phyloP scores from a whole-genome alignment of 2,113 vertebrate species.

The Mesocricetus auratus region DNA sequence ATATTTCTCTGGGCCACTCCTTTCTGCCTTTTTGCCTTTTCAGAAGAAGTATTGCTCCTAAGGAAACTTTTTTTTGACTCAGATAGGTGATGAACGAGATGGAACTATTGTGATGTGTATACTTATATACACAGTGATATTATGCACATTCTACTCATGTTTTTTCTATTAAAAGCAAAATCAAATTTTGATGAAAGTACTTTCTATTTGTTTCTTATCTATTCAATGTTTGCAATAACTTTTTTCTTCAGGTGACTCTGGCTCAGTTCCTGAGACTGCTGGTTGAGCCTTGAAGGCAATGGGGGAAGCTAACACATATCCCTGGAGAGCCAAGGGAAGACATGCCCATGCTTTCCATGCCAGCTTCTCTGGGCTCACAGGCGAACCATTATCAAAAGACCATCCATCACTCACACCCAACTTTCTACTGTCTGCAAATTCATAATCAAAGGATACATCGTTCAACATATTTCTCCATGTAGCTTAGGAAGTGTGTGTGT shows the following conservation, averaged over 20 bases:
- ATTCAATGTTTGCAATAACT: slow-evolving; percentile 58
- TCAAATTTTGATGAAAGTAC: slow-evolving; percentile 33
- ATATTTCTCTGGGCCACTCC: background rate
- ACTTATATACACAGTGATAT: background rate
- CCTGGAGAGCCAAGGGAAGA: background rate
- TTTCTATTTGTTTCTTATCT: slow-evolving; percentile 54
- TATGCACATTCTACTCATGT: background rate
- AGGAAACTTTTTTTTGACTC: slow-evolving; percentile 37
- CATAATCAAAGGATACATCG: slow-evolving; percentile 2
- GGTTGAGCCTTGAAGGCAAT: background rate
- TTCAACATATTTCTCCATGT: background rate
- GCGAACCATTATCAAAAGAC: background rate
- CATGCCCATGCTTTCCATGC: background rate
- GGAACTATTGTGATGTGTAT: background rate
- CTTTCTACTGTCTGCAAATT: background rate
- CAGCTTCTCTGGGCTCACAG: background rate
- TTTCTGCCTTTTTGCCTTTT: background rate
- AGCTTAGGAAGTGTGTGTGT: background rate
- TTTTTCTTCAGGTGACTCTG: slow-evolving; percentile 59
- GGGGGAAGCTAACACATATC: background rate
- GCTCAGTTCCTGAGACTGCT: slow-evolving; percentile 46
- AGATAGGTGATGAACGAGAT: background rate
- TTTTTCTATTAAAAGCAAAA: slow-evolving; percentile 65
- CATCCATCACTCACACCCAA: background rate
- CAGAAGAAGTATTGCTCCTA: background rate